Percentiles rank a stretch among this genome's conserved stretches.
Conservation (phyloP, 2,113 vertebrate genomes). For the Chiloscyllium plagiosum region DNA sequence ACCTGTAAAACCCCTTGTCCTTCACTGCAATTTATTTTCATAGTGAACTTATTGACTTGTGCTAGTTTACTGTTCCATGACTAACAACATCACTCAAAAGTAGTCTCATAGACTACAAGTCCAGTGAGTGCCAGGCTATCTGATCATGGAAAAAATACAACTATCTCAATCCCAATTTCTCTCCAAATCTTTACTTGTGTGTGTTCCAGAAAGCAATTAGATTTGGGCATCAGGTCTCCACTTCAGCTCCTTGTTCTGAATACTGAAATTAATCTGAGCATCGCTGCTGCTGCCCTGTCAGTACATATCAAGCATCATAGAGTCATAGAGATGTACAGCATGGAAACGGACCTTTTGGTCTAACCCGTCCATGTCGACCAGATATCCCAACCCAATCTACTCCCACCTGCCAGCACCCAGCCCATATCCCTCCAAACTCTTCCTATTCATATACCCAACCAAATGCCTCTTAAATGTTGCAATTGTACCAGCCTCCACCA, state of each 20-base stretch:
- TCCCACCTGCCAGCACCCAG: too few species aligned
- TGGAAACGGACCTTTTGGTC: too few species aligned
- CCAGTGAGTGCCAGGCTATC: not conserved
- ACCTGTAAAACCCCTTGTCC: not conserved
- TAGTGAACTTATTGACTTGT: not conserved
- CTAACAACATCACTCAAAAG: not conserved
- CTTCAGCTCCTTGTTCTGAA: not conserved
- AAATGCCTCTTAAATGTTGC: too few species aligned
- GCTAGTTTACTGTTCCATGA: not conserved
- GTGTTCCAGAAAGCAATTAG: not conserved
- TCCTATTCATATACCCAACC: too few species aligned
- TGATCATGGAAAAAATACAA: not conserved
- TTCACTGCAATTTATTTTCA: not conserved
- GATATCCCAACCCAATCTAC: too few species aligned
- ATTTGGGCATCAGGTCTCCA: not conserved
- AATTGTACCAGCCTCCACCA: too few species aligned
- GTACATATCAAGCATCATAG: not conserved
- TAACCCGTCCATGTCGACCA: too few species aligned
- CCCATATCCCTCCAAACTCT: too few species aligned
- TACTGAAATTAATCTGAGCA: not conserved
- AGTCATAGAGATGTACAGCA: too few species aligned
- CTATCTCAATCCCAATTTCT: not conserved
- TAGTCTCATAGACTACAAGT: not conserved
- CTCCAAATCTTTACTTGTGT: not conserved
- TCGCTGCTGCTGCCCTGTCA: not conserved